Percentiles rank a stretch among this genome's conserved stretches.
These are phyloP conservation scores for Chaenocephalus aceratus DNA, from an alignment of 2,113 vertebrate species.

Conservation along the genomic window DNA sequence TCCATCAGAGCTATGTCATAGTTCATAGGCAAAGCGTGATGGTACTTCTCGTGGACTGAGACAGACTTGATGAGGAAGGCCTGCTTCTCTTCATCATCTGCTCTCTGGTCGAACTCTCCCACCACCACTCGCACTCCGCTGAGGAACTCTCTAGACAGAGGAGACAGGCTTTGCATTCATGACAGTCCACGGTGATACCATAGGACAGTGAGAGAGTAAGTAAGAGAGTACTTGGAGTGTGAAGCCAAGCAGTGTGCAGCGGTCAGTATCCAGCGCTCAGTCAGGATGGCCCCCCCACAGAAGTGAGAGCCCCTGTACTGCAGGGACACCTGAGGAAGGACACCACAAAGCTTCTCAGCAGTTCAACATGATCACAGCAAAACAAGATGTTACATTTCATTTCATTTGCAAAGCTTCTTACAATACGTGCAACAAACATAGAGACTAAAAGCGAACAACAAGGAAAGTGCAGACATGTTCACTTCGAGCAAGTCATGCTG, in stretches of 20 bases:
- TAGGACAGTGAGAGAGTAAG: not conserved
- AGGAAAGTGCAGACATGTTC: no score
- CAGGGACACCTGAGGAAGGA: conserved; percentile 85
- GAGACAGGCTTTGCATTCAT: not conserved
- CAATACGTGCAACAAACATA: no score
- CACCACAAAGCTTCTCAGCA: not conserved
- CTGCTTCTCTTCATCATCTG: conserved; percentile 84
- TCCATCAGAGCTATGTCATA: conserved; percentile 89
- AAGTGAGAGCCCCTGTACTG: conserved; percentile 85
- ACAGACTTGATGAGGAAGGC: conserved; percentile 78
- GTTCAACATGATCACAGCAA: no score
- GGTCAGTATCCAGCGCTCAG: conserved; percentile 86
- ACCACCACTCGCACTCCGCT: conserved; percentile 78
- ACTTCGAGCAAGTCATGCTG: no score
- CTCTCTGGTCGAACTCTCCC: conserved; percentile 85
- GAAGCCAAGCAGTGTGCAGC: conserved; percentile 89
- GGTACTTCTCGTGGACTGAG: conserved; percentile 88
- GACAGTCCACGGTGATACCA: not conserved
- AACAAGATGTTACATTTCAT: no score
- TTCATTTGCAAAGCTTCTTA: no score
- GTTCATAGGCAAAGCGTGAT: conserved; percentile 82
- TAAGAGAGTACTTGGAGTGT: conserved; percentile 58
- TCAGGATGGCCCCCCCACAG: conserved; percentile 90
- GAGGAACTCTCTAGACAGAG: conserved; percentile 66
- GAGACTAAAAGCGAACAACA: no score